phyloP scores from a whole-genome alignment of 2,888 invertebrate species.

The Sphaerophoria rueppellii region DNA sequence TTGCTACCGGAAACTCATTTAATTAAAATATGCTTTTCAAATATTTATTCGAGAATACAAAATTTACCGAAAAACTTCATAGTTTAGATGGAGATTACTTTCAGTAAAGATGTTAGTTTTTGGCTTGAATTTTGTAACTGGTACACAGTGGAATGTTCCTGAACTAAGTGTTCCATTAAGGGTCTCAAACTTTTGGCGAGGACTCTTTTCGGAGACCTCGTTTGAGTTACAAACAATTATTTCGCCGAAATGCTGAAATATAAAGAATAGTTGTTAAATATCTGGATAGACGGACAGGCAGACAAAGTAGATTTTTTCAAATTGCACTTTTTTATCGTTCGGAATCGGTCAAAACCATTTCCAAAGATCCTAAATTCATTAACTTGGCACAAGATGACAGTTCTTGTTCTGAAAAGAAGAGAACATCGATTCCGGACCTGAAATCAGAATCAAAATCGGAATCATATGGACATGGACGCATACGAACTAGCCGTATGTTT shows the following conservation, averaged over 20 bases:
- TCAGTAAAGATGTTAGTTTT: slow-evolving; percentile 19
- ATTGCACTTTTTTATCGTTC: too few relatives aligned
- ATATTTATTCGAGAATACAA: not conserved
- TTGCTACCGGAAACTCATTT: slow-evolving; percentile 27
- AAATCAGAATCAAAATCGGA: too few relatives aligned
- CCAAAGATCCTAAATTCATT: too few relatives aligned
- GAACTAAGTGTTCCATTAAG: slow-evolving; percentile 51
- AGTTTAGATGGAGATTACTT: slow-evolving; percentile 57
- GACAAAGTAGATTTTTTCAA: too few relatives aligned
- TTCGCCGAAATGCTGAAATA: slow-evolving; percentile 58
- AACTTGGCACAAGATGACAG: too few relatives aligned
- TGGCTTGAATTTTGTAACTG: slow-evolving; percentile 61
- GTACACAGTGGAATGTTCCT: slow-evolving; percentile 58
- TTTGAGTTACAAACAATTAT: slow-evolving; percentile 58
- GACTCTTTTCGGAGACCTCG: slow-evolving; percentile 50
- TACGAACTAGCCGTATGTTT: too few relatives aligned
- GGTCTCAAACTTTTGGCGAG: slow-evolving; percentile 39
- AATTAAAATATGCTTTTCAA: not conserved
- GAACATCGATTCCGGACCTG: too few relatives aligned
- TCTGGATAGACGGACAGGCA: too few relatives aligned
- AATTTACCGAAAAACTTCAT: slow-evolving; percentile 58
- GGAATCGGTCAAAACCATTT: too few relatives aligned
- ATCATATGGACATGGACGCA: too few relatives aligned
- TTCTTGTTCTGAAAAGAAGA: too few relatives aligned
- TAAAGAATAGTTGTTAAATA: too few relatives aligned